A percentile compares a stretch with the other conserved stretches of the same genome.
Conservation (phyloP, 1,140 invertebrate species). For the Heliconius himera region DNA sequence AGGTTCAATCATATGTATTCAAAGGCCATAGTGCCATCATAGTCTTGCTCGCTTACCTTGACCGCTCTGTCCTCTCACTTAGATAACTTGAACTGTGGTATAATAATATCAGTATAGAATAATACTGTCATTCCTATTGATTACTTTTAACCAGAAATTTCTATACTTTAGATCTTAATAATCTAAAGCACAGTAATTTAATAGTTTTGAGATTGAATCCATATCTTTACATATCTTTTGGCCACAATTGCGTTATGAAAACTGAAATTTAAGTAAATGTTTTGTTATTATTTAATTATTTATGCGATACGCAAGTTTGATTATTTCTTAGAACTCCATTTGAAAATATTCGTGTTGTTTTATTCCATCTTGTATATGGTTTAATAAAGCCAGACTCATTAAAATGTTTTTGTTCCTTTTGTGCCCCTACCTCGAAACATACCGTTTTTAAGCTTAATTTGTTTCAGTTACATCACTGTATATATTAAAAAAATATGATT, state of each 20-base stretch:
- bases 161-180: not conserved
- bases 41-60: constrained; percentile 65
- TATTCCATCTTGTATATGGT: not conserved
- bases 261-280: not conserved
- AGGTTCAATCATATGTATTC: constrained; percentile 40
- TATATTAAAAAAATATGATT: not conserved
- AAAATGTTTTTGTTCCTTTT: not conserved
- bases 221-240: no score
- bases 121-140: not conserved
- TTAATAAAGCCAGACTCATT: constrained; percentile 8
- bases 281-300: not conserved
- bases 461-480: not conserved
- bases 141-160: not conserved
- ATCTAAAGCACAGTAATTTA: no score
- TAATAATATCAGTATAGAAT: not conserved
- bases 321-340: constrained; percentile 6
- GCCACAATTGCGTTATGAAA: not conserved
- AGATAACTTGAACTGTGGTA: constrained; percentile 49
- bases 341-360: not conserved
- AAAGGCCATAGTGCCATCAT: constrained; percentile 55
- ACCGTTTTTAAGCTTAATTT: not conserved
- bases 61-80: constrained; percentile 61
- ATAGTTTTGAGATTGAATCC: no score
- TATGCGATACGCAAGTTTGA: not conserved
- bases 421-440: not conserved